Evolutionary conservation across 2,888 invertebrate species (phyloP).

Genomic region (Smittia sp.): DNA sequence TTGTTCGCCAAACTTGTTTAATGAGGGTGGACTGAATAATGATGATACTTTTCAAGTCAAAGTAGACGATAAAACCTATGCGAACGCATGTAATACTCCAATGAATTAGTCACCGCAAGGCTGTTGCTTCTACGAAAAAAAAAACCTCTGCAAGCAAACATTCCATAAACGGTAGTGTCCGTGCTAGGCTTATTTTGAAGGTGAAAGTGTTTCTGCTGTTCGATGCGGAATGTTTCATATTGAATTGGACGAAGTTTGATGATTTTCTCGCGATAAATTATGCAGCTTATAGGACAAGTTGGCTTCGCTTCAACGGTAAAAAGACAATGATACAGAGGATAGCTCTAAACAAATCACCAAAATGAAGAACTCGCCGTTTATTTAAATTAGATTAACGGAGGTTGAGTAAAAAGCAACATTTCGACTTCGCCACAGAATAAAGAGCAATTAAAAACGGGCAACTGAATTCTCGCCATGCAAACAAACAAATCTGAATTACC

Average conservation of each 20-base stretch:
- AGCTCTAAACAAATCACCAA: neutral
- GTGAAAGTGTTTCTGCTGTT: constrained; percentile 21
- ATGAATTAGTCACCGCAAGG: constrained; percentile 23
- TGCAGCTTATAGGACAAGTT: too few species aligned
- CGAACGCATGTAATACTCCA: neutral
- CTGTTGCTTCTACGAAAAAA: constrained; percentile 1
- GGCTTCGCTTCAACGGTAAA: neutral
- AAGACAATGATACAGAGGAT: neutral
- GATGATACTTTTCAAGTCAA: constrained; percentile 19
- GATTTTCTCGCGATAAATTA: too few species aligned
- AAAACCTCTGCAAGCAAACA: neutral
- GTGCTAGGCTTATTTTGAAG: neutral
- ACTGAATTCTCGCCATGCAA: too few species aligned
- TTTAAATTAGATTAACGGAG: constrained; percentile 22
- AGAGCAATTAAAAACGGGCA: too few species aligned
- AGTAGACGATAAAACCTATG: neutral
- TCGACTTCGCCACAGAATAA: too few species aligned
- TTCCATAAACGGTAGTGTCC: constrained; percentile 34
- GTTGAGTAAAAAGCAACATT: too few species aligned
- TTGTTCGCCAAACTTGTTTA: neutral
- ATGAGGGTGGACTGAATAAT: neutral
- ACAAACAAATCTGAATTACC: too few species aligned
- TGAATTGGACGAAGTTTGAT: too few species aligned
- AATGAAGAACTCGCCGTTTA: constrained; percentile 15
- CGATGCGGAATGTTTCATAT: neutral